Evolutionary conservation across 1,140 invertebrate genomes (phyloP), one percentile per base, ranked within the genome.

Genomic region (Lamellibrachia luymesi): DNA sequence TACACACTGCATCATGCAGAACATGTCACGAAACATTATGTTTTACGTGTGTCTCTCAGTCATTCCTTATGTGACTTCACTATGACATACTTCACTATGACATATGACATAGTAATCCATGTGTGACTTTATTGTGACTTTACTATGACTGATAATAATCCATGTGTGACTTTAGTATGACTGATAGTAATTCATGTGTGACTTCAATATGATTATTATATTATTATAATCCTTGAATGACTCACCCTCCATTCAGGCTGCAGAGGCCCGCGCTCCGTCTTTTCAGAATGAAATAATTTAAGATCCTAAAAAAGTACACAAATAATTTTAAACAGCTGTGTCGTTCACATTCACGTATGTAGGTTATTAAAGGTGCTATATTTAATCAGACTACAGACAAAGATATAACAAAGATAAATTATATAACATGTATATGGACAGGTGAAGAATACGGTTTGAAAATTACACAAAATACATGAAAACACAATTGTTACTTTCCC

Each of bases 231-330:
- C 50, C 25, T 92, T 5, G 90, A 90, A 22, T 80, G 50, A 93
- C 94, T 94, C 95, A 96, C 95, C 94, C 97, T 97, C 98, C 98
- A 99, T 2, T 98, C 98, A 95, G 98, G 97, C 52, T 97, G 96
- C 10, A 98, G 96, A 2, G 98, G 98, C 6, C 98, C 98, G 92
- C 98, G 97, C 90, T 97, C 97, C 90, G 98, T 98, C 96, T 98
- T 98, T 94, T 97, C 97, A 0, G 98, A 99, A 96, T 98, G 98
- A 95, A 98, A 98, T 94, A 97, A 98, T 94, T 92, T 95, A n/a
- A 94, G 94, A 95, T 96, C 96, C 96, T 95, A 93, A 92, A 94
- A 94, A 89, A 80, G 92, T 38, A 94, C 93, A n/a, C 50, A 92
- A 92, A 93, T 93, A 92, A 92, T 22, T 92, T 90, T 90, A 50